Conservation (phyloP, 2,113 vertebrate genomes). For the Motacilla tschutschensis region DNA sequence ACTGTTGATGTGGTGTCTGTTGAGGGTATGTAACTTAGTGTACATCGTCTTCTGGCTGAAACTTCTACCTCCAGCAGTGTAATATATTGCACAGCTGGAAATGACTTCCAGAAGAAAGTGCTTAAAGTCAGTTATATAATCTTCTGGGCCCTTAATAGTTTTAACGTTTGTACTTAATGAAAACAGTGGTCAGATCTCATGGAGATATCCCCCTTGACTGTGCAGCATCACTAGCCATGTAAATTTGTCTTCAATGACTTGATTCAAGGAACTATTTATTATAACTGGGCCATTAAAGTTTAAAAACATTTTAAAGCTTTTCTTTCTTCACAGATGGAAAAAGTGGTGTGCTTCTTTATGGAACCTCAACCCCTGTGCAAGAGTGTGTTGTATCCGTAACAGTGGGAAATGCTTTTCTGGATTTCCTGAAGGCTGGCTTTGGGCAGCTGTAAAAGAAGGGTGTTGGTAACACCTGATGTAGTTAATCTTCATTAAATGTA, state of each 20-base stretch:
- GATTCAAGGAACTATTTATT: not conserved
- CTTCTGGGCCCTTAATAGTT: not conserved
- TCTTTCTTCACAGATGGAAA: not conserved
- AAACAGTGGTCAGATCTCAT: not conserved
- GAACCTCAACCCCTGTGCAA: not conserved
- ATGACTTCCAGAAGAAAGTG: not conserved
- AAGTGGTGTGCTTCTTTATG: not conserved
- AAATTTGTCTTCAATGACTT: not conserved
- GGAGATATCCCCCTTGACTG: not conserved
- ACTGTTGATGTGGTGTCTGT: not conserved
- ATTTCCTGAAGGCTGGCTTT: not conserved
- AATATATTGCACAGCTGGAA: not conserved
- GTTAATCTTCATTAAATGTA: not conserved
- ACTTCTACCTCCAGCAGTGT: not conserved
- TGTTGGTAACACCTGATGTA: not conserved
- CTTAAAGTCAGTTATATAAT: not conserved
- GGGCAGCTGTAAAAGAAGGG: not conserved
- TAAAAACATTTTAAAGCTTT: not conserved
- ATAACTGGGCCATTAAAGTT: not conserved
- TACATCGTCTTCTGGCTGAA: not conserved
- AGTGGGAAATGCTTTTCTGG: not conserved
- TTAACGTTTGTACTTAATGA: not conserved
- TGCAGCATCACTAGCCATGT: not conserved
- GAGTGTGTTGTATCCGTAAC: fast-evolving
- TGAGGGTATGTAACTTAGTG: not conserved